Conservation (phyloP, 2,888 invertebrate species). For the Tetragonisca angustula region DNA sequence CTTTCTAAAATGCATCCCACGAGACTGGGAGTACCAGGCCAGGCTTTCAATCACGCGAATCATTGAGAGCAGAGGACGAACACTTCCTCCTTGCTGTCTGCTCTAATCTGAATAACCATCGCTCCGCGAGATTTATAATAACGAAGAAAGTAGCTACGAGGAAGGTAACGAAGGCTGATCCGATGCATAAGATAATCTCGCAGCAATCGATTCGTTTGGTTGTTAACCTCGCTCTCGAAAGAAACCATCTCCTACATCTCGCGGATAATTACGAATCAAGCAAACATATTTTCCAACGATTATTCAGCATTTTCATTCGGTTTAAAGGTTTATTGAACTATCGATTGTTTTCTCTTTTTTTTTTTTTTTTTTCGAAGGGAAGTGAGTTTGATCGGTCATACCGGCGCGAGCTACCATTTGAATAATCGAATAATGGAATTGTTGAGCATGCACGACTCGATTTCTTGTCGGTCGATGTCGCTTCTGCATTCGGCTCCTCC, state of each 20-base stretch:
- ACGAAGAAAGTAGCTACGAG: background rate
- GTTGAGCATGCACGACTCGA: constrained; percentile 3
- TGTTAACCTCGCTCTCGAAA: background rate
- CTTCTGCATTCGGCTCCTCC: constrained; percentile 9
- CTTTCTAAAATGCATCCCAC: constrained; percentile 51
- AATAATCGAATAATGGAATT: constrained; percentile 22
- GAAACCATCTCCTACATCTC: background rate
- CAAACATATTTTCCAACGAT: background rate
- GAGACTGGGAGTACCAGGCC: background rate
- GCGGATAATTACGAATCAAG: background rate
- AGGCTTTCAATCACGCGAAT: constrained; percentile 1
- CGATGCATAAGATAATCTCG: no score
- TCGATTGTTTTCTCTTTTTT: no score
- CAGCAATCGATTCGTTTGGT: background rate
- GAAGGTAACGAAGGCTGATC: background rate
- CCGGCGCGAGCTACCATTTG: background rate
- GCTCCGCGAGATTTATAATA: background rate
- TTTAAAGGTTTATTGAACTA: background rate
- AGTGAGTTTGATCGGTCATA: no score
- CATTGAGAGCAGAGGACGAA: background rate
- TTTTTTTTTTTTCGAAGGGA: background rate
- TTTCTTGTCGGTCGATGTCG: constrained; percentile 13
- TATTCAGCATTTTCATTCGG: background rate
- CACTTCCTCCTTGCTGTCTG: constrained; percentile 8
- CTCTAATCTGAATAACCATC: constrained; percentile 8